phyloP scores from a whole-genome alignment of 2,797 vertebrate species.

The Chrosomus eos region DNA sequence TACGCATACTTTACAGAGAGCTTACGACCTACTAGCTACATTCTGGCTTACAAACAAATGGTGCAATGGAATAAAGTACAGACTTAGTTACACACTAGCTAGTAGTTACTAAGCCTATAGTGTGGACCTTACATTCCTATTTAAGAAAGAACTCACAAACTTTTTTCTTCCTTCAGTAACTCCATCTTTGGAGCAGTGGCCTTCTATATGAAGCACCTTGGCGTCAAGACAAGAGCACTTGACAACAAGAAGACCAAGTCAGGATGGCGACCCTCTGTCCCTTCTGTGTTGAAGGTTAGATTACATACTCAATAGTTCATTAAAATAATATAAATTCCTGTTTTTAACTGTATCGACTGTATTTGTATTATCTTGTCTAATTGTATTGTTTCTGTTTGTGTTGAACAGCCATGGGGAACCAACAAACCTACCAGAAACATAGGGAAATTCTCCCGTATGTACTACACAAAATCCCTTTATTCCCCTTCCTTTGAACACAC shows the following conservation, averaged over 20 bases:
- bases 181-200: constrained; percentile 83
- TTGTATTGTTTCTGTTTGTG: neutral
- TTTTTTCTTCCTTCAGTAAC: constrained; percentile 70
- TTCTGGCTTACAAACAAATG: too few species aligned
- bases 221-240: constrained; percentile 84
- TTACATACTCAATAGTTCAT: neutral
- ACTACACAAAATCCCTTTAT: constrained; percentile 8
- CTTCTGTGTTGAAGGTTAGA: constrained; percentile 37
- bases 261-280: constrained; percentile 37
- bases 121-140: too few species aligned
- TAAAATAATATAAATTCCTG: neutral
- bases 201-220: constrained; percentile 89
- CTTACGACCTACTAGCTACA: too few species aligned
- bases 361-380: neutral
- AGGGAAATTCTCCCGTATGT: constrained; percentile 70
- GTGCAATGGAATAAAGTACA: too few species aligned
- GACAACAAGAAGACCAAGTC: constrained; percentile 87
- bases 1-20: too few species aligned
- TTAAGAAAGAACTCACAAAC: too few species aligned
- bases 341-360: neutral
- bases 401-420: constrained; percentile 66
- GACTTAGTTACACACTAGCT: too few species aligned
- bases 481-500: neutral
- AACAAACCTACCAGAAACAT: constrained; percentile 78
- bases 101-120: too few species aligned